phyloP scores from a whole-genome alignment of 2,888 invertebrate genomes.

The Melangyna quadrimaculata region DNA sequence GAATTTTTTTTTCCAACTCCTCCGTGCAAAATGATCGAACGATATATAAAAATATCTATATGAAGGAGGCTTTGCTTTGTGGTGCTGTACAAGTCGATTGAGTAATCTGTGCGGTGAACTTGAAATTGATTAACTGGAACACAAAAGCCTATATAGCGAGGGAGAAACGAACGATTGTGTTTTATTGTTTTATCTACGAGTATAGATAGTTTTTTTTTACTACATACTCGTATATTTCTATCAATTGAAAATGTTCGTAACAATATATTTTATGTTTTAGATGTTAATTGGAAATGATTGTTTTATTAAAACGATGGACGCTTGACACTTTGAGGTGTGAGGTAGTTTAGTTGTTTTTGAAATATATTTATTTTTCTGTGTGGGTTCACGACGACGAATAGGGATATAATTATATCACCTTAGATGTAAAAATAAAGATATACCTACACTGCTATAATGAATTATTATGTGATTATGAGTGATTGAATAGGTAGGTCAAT shows the following conservation, averaged over 20 bases:
- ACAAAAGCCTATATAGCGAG: slow-evolving; percentile 27
- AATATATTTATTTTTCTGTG: neutral
- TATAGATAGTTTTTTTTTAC: neutral
- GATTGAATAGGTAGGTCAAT: slow-evolving; percentile 52
- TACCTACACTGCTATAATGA: neutral
- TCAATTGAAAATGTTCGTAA: slow-evolving; percentile 61
- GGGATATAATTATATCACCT: slow-evolving; percentile 36
- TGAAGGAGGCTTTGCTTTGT: neutral
- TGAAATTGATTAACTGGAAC: slow-evolving; percentile 71
- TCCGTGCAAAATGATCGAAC: slow-evolving; percentile 6
- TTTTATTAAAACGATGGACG: slow-evolving; percentile 46
- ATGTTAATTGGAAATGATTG: slow-evolving; percentile 62
- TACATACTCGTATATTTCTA: no score
- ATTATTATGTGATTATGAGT: slow-evolving; percentile 28
- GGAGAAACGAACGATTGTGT: neutral
- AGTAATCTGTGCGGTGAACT: slow-evolving; percentile 68
- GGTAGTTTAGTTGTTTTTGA: neutral
- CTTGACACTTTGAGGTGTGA: slow-evolving; percentile 46
- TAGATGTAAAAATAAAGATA: slow-evolving; percentile 22
- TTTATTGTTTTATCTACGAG: slow-evolving; percentile 27
- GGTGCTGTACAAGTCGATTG: slow-evolving; percentile 61
- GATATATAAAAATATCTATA: no score
- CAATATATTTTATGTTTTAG: slow-evolving; percentile 47
- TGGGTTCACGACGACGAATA: neutral
- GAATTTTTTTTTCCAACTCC: slow-evolving; percentile 7